Evolutionary conservation across 2,113 vertebrate species (phyloP).

Genomic region (Anser brachyrhynchus): DNA sequence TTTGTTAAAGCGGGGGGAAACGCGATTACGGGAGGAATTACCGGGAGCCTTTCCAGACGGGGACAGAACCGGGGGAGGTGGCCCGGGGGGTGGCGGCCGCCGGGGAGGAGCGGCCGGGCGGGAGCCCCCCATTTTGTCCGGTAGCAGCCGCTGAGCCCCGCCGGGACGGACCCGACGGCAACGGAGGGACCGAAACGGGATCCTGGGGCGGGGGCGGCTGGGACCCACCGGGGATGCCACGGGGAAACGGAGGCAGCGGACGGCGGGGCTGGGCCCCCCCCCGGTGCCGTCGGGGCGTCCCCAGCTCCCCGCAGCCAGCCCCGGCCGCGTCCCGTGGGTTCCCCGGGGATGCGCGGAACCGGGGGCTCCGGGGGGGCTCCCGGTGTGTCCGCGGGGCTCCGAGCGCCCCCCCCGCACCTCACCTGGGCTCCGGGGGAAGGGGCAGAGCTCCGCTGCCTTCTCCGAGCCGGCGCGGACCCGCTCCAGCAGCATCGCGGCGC

Average conservation of each 20-base stretch:
- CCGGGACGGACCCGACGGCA: background rate
- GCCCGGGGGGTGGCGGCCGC: background rate
- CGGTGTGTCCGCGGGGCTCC: background rate
- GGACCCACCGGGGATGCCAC: too few relatives aligned
- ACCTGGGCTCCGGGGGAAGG: constrained; percentile 66
- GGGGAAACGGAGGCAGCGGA: too few relatives aligned
- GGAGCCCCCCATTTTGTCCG: background rate
- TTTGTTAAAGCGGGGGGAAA: background rate
- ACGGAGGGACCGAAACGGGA: background rate
- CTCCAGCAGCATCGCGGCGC: constrained; percentile 71
- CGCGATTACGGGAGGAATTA: background rate
- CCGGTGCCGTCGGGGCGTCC: background rate
- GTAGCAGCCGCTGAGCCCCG: too few relatives aligned
- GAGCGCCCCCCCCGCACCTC: background rate
- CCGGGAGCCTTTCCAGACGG: background rate
- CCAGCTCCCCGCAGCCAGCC: background rate
- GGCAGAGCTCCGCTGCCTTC: constrained; percentile 52
- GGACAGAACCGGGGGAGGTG: background rate
- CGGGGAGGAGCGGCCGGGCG: too few relatives aligned
- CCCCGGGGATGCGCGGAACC: too few relatives aligned
- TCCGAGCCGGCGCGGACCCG: constrained; percentile 51
- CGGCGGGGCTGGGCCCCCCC: background rate
- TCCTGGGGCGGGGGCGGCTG: too few relatives aligned
- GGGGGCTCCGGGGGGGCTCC: background rate
- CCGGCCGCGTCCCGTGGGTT: background rate